A percentile compares a stretch with the other conserved stretches of the same genome.
Evolutionary conservation across 2,113 vertebrate species (phyloP).

Genomic region (Tychaedon coryphoeus): DNA sequence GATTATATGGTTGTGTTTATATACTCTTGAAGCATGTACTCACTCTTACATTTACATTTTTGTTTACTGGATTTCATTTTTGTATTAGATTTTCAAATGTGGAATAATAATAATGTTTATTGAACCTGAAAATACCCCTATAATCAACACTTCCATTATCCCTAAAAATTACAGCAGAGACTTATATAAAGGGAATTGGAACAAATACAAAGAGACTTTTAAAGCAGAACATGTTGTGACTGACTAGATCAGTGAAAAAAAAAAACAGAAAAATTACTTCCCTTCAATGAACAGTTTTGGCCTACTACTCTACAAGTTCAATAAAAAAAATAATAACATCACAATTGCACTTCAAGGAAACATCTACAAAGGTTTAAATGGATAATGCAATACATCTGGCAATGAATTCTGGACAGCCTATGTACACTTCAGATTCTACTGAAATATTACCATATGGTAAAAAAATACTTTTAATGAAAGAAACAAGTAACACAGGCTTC

Average conservation of each 20-base stretch:
- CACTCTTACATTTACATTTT: background rate
- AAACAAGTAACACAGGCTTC: background rate
- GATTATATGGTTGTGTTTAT: background rate
- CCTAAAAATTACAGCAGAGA: background rate
- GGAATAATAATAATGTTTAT: background rate
- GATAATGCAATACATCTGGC: background rate
- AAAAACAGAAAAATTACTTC: background rate
- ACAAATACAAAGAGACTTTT: background rate
- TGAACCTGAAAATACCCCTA: background rate
- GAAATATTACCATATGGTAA: background rate
- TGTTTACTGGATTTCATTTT: background rate
- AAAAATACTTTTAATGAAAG: background rate
- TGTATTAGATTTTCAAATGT: background rate
- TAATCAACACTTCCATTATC: background rate
- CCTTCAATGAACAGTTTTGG: background rate
- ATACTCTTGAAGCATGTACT: background rate
- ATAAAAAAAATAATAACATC: background rate
- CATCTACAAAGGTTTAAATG: fast-evolving
- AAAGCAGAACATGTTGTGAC: background rate
- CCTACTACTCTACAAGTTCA: background rate
- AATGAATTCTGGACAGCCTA: background rate
- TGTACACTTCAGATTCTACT: too few species aligned
- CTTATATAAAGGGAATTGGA: background rate
- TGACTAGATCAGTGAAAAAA: too few species aligned
- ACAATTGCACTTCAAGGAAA: background rate